Evolutionary conservation across 2,888 invertebrate genomes (phyloP).

Genomic region (Neocrepidodera transversa): DNA sequence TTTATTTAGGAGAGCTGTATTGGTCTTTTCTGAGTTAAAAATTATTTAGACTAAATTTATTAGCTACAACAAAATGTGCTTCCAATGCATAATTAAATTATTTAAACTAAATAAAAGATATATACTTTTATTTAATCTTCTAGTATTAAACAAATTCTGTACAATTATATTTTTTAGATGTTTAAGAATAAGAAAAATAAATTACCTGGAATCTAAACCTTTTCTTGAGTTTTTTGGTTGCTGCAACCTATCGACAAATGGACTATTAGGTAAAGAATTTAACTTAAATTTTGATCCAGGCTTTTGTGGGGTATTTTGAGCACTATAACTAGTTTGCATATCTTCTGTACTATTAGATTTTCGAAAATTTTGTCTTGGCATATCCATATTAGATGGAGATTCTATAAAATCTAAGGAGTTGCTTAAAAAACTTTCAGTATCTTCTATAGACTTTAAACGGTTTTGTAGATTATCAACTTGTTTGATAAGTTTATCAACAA

Average conservation of each 20-base stretch:
- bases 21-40: too few relatives aligned
- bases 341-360: slow-evolving; percentile 52
- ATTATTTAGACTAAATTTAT: too few relatives aligned
- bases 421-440: slow-evolving; percentile 48
- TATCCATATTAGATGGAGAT: slow-evolving; percentile 31
- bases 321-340: slow-evolving; percentile 47
- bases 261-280: slow-evolving; percentile 54
- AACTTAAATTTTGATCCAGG: slow-evolving; percentile 50
- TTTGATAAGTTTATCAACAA: slow-evolving; percentile 69
- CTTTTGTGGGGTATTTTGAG: slow-evolving; percentile 58
- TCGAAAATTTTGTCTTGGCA: slow-evolving; percentile 37
- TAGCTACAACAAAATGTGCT: too few relatives aligned
- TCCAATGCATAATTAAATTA: too few relatives aligned
- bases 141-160: too few relatives aligned
- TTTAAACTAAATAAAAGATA: too few relatives aligned
- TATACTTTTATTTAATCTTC: too few relatives aligned
- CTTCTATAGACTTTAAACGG: slow-evolving; percentile 63
- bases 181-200: too few relatives aligned
- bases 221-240: slow-evolving; percentile 31
- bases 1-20: too few relatives aligned
- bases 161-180: too few relatives aligned
- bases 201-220: slow-evolving; percentile 12
- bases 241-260: slow-evolving; percentile 44
- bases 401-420: slow-evolving; percentile 45
- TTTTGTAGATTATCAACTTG: slow-evolving; percentile 68